Evolutionary conservation across 2,797 vertebrate species (phyloP).

Genomic region (Catostomus latipinnis): DNA sequence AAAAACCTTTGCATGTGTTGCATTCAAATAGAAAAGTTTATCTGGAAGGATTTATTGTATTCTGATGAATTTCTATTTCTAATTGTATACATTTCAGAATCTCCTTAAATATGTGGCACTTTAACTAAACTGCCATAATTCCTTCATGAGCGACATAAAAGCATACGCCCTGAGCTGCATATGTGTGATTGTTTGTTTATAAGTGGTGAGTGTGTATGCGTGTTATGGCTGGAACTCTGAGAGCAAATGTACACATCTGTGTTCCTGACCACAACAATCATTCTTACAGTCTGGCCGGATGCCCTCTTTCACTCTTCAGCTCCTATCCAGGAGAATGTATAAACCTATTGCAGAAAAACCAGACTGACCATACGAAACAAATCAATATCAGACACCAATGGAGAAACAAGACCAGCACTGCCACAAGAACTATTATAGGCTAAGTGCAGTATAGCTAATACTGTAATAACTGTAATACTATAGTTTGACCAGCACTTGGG

Average conservation of each 20-base stretch:
- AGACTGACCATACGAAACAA: slow-evolving; percentile 38
- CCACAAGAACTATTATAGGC: slow-evolving; percentile 4
- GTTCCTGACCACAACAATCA: slow-evolving; percentile 47
- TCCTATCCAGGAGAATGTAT: slow-evolving; percentile 36
- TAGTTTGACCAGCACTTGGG: slow-evolving; percentile 17
- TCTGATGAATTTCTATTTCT: slow-evolving; percentile 48
- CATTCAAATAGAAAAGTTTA: slow-evolving; percentile 37
- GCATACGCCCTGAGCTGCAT: slow-evolving; percentile 23
- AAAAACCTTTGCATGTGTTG: slow-evolving; percentile 25
- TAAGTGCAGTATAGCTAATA: slow-evolving; percentile 25
- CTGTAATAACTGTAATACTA: too few species aligned
- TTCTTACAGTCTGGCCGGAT: slow-evolving; percentile 42
- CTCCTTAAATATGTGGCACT: slow-evolving; percentile 37
- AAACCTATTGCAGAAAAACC: slow-evolving; percentile 35
- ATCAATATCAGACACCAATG: slow-evolving; percentile 42
- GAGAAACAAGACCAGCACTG: slow-evolving; percentile 18
- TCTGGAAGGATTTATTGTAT: slow-evolving; percentile 28
- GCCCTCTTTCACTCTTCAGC: slow-evolving; percentile 40
- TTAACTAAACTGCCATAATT: slow-evolving; percentile 39
- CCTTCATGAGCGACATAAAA: slow-evolving; percentile 43
- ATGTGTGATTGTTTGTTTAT: slow-evolving; percentile 45
- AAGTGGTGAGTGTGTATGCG: slow-evolving; percentile 29
- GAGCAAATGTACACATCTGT: slow-evolving; percentile 33
- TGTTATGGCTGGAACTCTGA: slow-evolving; percentile 41
- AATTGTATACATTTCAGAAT: slow-evolving; percentile 40